These are phyloP conservation scores for Holacanthella duospinosa DNA, from an alignment of 2,888 invertebrate species.

Conservation along the genomic window DNA sequence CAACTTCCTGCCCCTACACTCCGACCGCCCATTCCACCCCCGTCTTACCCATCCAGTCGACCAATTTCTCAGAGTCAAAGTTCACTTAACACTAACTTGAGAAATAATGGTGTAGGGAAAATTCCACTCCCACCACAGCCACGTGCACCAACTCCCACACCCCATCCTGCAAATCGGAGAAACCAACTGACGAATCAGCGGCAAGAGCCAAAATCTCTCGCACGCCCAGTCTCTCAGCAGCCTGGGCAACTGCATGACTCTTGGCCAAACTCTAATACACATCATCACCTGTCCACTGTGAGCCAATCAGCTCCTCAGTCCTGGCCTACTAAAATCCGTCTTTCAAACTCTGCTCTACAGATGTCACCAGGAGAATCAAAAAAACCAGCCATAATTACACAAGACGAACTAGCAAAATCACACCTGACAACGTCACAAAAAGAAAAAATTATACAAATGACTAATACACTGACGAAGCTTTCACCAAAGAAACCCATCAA, in stretches of 20 bases:
- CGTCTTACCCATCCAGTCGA: constrained; percentile 2
- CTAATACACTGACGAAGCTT: constrained; percentile 33
- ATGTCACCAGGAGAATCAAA: constrained; percentile 3
- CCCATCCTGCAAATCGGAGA: not conserved
- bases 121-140: constrained; percentile 9
- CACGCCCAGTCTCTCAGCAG: constrained; percentile 34
- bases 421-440: constrained; percentile 5
- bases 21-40: not conserved
- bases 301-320: not conserved
- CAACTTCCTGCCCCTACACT: not conserved
- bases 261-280: constrained; percentile 37
- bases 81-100: not conserved
- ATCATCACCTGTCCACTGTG: constrained; percentile 33
- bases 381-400: not conserved
- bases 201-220: not conserved
- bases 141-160: not conserved
- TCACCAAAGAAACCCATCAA: constrained; percentile 36
- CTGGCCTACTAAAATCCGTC: constrained; percentile 13
- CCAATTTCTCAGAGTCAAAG: not conserved
- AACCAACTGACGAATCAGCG: not conserved
- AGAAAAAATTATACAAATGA: constrained; percentile 20
- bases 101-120: not conserved
- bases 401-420: not conserved
- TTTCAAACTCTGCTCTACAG: constrained; percentile 8
- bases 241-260: constrained; percentile 36